Base-by-base conservation (phyloP, 2,113 vertebrate genomes). In the Gavialis gangeticus region DNA sequence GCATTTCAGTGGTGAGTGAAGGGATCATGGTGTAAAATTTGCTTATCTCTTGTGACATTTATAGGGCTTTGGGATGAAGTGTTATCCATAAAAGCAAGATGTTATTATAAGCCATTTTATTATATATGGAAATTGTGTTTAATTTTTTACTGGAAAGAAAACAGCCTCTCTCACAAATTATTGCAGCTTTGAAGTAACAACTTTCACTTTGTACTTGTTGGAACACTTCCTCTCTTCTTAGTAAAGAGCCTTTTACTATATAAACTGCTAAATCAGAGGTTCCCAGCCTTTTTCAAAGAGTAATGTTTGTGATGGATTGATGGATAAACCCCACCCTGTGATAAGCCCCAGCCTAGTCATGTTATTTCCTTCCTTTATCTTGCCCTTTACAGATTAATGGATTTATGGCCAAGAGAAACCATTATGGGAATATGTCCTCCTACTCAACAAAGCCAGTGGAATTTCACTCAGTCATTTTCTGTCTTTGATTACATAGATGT, bases 111-210 rank as follows among this genome's bases (percentile, higher is more conserved):
- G 86, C 71, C 16, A 11, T 66, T 64, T 83, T 12, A 66, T 6
- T 64, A 1, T 60, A 34, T 54, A 83, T 80, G 69, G 55, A 95
- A 66, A 87, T 60, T 62, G 82, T 67, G 6, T 18, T 3, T 7
- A 3, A 79, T 77, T 59, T 66, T 84, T 57, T 84, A 89, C 4
- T 58, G 34, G 62, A 77, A 84, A 62, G 55, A 66, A 86, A 84
- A 75, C 19, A 54, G 92, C 82, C 95, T 95, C 73, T 95, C 77
- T 87, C 89, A 82, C 71, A 81, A 84, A 96, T 93, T 83, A 89
- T 3, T 54, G 24, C 73, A 91, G 91, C 79, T 96, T 93, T 95
- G 92, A 96, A 95, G 93, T 75, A 83, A 77, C 64, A 88, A 76
- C 88, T 85, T 95, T 85, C 91, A 79, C 91, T 79, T 22, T 63